Conservation (phyloP, 2,888 invertebrate genomes). For the Sinelater perroti region DNA sequence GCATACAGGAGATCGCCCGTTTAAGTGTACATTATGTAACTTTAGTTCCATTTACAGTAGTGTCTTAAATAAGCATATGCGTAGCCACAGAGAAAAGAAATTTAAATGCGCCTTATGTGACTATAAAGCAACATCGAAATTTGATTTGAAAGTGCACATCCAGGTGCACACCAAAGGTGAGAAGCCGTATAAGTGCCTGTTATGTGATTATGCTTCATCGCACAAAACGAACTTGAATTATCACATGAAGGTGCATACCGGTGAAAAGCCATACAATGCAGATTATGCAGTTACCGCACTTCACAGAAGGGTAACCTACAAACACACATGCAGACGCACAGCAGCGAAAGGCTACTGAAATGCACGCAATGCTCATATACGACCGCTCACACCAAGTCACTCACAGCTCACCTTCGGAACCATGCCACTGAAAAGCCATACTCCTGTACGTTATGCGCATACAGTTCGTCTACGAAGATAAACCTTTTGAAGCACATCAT, state of each 20-base stretch:
- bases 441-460: slow-evolving; percentile 11
- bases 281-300: neutral
- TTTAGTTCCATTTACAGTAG: slow-evolving; percentile 15
- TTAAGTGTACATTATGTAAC: slow-evolving; percentile 16
- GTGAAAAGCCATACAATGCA: slow-evolving; percentile 7
- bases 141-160: slow-evolving; percentile 11
- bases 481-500: slow-evolving; percentile 9
- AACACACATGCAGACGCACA: neutral
- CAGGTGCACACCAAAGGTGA: slow-evolving; percentile 7
- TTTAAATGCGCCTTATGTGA: slow-evolving; percentile 22
- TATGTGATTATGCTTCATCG: slow-evolving; percentile 13
- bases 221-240: slow-evolving; percentile 10
- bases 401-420: neutral
- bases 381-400: slow-evolving; percentile 1
- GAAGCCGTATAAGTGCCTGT: slow-evolving; percentile 12
- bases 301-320: neutral
- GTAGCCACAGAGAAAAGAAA: slow-evolving; percentile 11
- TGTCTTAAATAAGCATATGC: slow-evolving; percentile 9
- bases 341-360: neutral
- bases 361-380: neutral
- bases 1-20: slow-evolving; percentile 5
- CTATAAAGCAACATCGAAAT: slow-evolving; percentile 10
- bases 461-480: slow-evolving; percentile 8
- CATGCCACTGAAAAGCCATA: slow-evolving; percentile 3
- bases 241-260: slow-evolving; percentile 13